phyloP scores from a whole-genome alignment of 2,888 invertebrate genomes.

The Drosophila putrida region DNA sequence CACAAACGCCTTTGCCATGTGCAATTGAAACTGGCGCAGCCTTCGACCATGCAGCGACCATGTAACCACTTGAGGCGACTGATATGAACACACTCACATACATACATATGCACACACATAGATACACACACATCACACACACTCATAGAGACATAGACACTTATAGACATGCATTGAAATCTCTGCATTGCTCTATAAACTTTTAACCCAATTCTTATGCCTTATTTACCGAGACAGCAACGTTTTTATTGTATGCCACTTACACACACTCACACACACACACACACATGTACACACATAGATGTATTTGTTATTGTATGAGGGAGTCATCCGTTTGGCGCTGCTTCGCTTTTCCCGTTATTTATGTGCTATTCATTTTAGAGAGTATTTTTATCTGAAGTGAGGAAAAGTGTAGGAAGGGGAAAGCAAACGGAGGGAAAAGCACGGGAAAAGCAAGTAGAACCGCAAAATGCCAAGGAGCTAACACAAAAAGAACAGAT shows the following conservation, averaged over 20 bases:
- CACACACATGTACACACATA: slow-evolving; percentile 13
- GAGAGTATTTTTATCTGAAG: slow-evolving; percentile 50
- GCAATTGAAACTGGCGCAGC: slow-evolving; percentile 64
- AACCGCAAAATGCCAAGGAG: slow-evolving; percentile 11
- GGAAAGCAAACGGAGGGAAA: no score
- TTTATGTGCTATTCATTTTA: slow-evolving; percentile 56
- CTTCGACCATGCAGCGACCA: slow-evolving; percentile 68
- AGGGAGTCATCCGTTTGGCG: slow-evolving; percentile 39
- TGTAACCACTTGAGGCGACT: slow-evolving; percentile 71
- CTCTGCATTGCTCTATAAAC: slow-evolving; percentile 81
- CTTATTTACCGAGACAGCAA: slow-evolving; percentile 79
- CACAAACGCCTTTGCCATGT: slow-evolving; percentile 32
- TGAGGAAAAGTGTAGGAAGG: background rate
- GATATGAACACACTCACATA: slow-evolving; percentile 53
- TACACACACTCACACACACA: slow-evolving; percentile 24
- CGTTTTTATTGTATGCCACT: slow-evolving; percentile 68
- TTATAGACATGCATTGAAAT: slow-evolving; percentile 56
- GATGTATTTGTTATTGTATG: slow-evolving; percentile 12
- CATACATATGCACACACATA: slow-evolving; percentile 29
- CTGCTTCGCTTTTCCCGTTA: slow-evolving; percentile 46
- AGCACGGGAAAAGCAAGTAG: background rate
- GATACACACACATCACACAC: slow-evolving; percentile 6
- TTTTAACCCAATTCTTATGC: slow-evolving; percentile 83
- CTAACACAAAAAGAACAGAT: slow-evolving; percentile 10
- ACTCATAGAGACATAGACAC: background rate